Base-by-base conservation (phyloP, 92 coral and sea anemone genomes). In the Porites lobata region DNA sequence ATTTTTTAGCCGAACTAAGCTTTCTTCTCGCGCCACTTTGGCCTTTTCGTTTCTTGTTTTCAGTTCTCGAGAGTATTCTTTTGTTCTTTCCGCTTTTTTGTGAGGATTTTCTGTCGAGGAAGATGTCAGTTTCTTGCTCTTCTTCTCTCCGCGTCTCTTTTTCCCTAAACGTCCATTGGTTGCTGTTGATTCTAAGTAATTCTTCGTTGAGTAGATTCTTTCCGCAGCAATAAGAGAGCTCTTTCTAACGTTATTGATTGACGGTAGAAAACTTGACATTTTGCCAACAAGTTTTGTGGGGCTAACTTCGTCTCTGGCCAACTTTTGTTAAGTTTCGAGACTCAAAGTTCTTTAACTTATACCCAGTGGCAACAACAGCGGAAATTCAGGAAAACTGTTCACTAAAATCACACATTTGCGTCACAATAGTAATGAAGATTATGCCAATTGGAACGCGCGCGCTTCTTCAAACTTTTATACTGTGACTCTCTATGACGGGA, bases 161-260 rank as follows among this genome's bases (percentile, higher is more conserved):
- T 72, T 89, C 85, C 90, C 90, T 69, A 74, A 72, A 38, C 72
- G 82, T 50, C 87, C 88, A 15, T 63, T 20, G 77, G 83, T 83
- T 20, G 85, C 81, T 21, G 87, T 89, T 66, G 66, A 87, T 63
- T 86, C 96, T 64, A 93, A 57, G 79, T 86, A 78, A 52, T 89
- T 93, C 79, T 86, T 61, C 51, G 91, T 91, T 14, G 98, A 92
- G 73, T 95, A 95, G 61, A 95, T 89, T 17, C 90, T 89, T 80
- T 85, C 68, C 2, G 98, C 98, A 32, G 96, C 90, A 32, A 85
- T 77, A n/a, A 95, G 50, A 32, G 98, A 95, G 65, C 92, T 93
- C 57, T 85, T 93, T 47, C 80, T 66, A 15, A 24, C 86, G 38
- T 73, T 65, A 70, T 63, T 79, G 19, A 95, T 93, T 1, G 91